phyloP scores from a whole-genome alignment of 92 coral and sea anemone species.

The Blastomussa wellsi region DNA sequence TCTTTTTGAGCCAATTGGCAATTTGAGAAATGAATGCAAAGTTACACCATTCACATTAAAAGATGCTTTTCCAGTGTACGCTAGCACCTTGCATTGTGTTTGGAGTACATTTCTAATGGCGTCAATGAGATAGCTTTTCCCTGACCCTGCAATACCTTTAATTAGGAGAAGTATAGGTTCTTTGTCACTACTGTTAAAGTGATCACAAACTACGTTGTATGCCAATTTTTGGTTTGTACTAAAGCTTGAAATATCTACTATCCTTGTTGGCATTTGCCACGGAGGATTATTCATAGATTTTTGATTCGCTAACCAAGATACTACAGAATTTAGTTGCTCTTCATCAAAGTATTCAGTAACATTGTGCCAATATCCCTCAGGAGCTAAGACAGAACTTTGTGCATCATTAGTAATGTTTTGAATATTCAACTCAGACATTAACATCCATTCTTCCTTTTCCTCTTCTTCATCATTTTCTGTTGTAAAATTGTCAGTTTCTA shows the following conservation, averaged over 20 bases:
- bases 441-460: slow-evolving; percentile 60
- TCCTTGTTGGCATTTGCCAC: not conserved
- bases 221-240: slow-evolving; percentile 23
- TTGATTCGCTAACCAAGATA: slow-evolving; percentile 51
- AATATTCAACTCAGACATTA: slow-evolving; percentile 44
- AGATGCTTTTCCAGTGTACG: slow-evolving; percentile 65
- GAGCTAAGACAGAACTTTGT: slow-evolving; percentile 3
- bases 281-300: not conserved
- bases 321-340: slow-evolving; percentile 46
- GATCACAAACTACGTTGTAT: slow-evolving; percentile 26
- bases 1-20: too few species aligned
- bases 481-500: not conserved
- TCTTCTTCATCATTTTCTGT: not conserved
- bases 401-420: not conserved
- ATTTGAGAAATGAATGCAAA: slow-evolving; percentile 56
- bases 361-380: slow-evolving; percentile 46
- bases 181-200: not conserved
- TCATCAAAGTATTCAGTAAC: slow-evolving; percentile 27
- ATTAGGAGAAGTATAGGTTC: slow-evolving; percentile 39
- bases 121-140: slow-evolving; percentile 57
- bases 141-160: slow-evolving; percentile 49
- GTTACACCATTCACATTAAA: slow-evolving; percentile 63
- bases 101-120: slow-evolving; percentile 21
- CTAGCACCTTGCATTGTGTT: slow-evolving; percentile 39
- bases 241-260: not conserved